These are phyloP conservation scores for Mus musculus DNA, from an alignment of 2,113 vertebrate genomes.

Conservation along the genomic window DNA sequence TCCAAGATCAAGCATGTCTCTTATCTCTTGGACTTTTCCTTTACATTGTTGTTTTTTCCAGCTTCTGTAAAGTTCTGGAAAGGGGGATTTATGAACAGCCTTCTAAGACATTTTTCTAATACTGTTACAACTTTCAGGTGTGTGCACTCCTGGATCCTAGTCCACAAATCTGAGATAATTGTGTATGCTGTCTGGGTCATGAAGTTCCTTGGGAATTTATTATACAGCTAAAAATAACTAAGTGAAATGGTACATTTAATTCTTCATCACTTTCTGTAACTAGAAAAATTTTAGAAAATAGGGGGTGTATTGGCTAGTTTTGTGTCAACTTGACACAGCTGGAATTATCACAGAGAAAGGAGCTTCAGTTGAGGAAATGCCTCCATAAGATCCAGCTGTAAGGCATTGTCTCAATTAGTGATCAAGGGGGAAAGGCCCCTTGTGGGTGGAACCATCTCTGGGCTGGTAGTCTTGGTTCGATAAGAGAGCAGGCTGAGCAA, in stretches of 20 bases:
- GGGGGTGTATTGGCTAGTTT: too few species aligned
- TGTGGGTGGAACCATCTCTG: too few species aligned
- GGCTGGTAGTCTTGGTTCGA: too few species aligned
- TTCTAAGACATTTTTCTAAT: neutral
- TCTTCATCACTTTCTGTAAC: neutral
- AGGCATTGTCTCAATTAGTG: too few species aligned
- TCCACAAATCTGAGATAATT: neutral
- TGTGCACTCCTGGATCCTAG: neutral
- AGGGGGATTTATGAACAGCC: constrained; percentile 8
- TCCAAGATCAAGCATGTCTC: neutral
- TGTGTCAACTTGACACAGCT: too few species aligned
- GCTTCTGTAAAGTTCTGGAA: neutral
- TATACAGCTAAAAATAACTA: neutral
- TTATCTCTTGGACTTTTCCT: neutral
- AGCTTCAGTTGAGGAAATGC: too few species aligned
- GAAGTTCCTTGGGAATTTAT: neutral
- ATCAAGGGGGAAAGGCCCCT: too few species aligned
- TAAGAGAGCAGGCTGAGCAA: too few species aligned
- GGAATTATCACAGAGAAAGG: too few species aligned
- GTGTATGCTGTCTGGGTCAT: neutral
- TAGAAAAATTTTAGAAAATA: neutral
- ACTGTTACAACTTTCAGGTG: neutral
- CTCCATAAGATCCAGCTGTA: too few species aligned
- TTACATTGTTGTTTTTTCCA: neutral
- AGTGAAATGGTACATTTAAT: neutral